Percentiles rank a stretch among this genome's conserved stretches.
These are phyloP conservation scores for Barnardius zonarius DNA, from an alignment of 2,113 vertebrate species.

Conservation along the genomic window DNA sequence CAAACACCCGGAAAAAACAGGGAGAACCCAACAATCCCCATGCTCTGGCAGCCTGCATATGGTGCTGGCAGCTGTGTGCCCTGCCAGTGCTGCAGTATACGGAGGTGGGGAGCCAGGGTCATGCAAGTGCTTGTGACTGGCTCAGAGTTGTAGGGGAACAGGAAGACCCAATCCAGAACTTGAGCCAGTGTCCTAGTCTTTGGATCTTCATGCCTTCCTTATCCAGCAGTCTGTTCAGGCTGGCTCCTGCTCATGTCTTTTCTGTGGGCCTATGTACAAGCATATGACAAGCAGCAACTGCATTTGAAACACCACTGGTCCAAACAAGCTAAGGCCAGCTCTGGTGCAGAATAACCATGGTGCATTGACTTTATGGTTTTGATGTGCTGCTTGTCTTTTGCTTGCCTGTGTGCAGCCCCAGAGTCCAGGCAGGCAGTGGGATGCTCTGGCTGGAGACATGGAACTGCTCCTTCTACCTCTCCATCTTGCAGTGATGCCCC, in stretches of 20 bases:
- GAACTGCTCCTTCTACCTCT: background rate
- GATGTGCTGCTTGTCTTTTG: background rate
- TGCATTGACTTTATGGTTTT: background rate
- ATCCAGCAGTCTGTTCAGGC: background rate
- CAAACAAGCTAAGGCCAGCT: background rate
- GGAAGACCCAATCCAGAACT: background rate
- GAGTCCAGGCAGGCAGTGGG: background rate
- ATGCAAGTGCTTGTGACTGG: background rate
- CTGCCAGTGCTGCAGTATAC: background rate
- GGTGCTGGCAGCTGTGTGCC: background rate
- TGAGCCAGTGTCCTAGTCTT: background rate
- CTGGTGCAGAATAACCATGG: background rate
- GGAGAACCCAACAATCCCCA: accelerated
- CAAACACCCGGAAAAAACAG: background rate
- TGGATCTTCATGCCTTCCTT: background rate
- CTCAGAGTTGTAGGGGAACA: background rate
- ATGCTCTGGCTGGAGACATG: background rate
- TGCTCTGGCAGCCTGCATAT: background rate
- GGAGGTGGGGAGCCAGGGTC: background rate
- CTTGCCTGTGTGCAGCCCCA: accelerated
- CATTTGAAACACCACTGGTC: background rate
- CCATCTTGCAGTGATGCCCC: background rate
- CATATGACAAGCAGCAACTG: background rate
- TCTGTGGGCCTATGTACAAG: accelerated
- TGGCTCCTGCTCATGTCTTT: background rate